Conservation (phyloP, 2,797 vertebrate genomes). For the Cossypha heuglini region DNA sequence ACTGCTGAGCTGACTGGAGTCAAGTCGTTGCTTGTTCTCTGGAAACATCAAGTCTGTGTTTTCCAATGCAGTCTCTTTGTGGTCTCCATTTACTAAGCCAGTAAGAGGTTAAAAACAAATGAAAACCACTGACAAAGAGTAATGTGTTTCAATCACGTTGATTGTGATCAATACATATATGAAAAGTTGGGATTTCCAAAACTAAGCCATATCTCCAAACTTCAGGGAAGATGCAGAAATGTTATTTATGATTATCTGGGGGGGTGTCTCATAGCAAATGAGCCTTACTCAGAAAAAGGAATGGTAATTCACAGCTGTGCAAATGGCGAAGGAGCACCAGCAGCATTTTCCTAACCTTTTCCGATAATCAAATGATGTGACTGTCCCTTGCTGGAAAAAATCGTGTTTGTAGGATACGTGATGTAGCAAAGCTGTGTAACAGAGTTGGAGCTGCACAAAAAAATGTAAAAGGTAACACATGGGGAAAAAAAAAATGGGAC, state of each 20-base stretch:
- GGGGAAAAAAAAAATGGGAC: fast-evolving
- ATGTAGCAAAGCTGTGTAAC: background rate
- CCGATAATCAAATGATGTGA: background rate
- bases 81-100: background rate
- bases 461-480: background rate
- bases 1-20: background rate
- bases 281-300: background rate
- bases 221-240: background rate
- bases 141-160: background rate
- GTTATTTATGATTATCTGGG: background rate
- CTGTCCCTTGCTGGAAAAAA: background rate
- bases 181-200: background rate
- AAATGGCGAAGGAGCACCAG: background rate
- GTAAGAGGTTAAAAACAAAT: background rate
- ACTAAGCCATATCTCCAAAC: background rate
- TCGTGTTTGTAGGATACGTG: background rate
- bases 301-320: background rate
- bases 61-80: background rate
- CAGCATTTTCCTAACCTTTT: background rate
- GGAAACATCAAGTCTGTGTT: background rate
- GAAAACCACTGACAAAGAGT: background rate
- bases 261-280: background rate
- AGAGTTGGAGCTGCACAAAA: background rate
- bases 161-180: background rate
- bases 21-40: background rate